These are phyloP conservation scores for Stylophora pistillata DNA, from an alignment of 64 coral and sea anemone species.

Conservation along the genomic window DNA sequence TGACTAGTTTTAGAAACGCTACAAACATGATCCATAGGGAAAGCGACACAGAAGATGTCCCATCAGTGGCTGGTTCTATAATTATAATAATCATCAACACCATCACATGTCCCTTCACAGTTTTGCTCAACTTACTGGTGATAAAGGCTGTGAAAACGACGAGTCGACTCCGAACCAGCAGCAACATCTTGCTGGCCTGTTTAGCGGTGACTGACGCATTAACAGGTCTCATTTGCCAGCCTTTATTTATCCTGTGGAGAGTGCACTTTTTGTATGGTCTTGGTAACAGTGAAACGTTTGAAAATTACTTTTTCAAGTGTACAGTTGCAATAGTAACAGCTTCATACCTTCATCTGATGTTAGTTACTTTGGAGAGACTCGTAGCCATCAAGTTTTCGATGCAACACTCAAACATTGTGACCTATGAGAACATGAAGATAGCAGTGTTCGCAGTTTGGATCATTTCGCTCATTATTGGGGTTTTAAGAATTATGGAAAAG, in stretches of 20 bases:
- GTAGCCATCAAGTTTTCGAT: background rate
- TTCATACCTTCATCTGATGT: background rate
- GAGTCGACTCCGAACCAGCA: background rate
- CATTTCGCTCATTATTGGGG: background rate
- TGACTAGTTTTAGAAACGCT: too few species aligned
- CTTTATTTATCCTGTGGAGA: background rate
- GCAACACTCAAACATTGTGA: background rate
- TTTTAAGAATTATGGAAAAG: background rate
- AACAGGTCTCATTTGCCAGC: background rate
- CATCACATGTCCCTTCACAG: background rate
- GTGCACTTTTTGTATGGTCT: background rate
- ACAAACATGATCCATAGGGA: background rate
- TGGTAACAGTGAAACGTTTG: background rate
- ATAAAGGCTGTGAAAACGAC: background rate
- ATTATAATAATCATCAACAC: background rate
- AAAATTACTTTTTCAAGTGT: background rate
- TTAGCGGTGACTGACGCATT: background rate
- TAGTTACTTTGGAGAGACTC: background rate
- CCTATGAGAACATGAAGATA: background rate
- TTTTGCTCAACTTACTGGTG: background rate
- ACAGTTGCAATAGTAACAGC: background rate
- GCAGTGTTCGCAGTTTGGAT: background rate
- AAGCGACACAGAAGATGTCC: background rate
- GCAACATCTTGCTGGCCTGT: background rate
- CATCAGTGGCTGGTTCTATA: background rate